A percentile compares a stretch with the other conserved stretches of the same genome.
phyloP scores from a whole-genome alignment of 1,140 invertebrate genomes.

The Asbolus verrucosus region DNA sequence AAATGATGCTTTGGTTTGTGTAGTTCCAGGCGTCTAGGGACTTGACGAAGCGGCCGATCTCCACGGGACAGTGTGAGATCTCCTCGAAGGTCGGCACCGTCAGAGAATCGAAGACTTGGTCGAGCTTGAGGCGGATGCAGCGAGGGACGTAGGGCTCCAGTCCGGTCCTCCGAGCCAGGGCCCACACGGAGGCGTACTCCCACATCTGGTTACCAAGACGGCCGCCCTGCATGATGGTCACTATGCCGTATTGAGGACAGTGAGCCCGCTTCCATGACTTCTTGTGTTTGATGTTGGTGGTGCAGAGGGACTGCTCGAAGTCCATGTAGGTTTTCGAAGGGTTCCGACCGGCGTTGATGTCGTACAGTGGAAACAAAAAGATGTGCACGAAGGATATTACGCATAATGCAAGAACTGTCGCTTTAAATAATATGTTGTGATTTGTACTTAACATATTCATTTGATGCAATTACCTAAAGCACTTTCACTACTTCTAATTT shows the following conservation, averaged over 20 bases:
- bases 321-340: constrained; percentile 64
- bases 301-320: constrained; percentile 71
- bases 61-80: constrained; percentile 69
- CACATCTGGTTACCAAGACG: constrained; percentile 76
- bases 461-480: constrained; percentile 42
- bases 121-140: constrained; percentile 70
- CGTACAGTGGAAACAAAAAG: constrained; percentile 73
- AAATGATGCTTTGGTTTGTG: constrained; percentile 72
- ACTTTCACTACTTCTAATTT: constrained; percentile 40
- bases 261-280: constrained; percentile 65
- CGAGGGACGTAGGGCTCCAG: constrained; percentile 71
- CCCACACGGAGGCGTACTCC: constrained; percentile 75
- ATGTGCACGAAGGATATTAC: constrained; percentile 73
- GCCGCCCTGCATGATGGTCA: constrained; percentile 71
- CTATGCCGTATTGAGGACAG: constrained; percentile 70
- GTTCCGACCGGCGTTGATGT: constrained; percentile 63
- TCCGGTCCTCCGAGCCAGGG: constrained; percentile 69
- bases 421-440: constrained; percentile 70
- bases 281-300: constrained; percentile 66
- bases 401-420: constrained; percentile 70
- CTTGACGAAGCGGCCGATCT: constrained; percentile 66
- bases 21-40: constrained; percentile 71
- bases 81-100: constrained; percentile 70
- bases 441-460: constrained; percentile 62
- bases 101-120: constrained; percentile 69